Percentiles rank a stretch among this genome's conserved stretches.
Evolutionary conservation across 2,113 vertebrate genomes (phyloP).

Genomic region (Elachura formosa): DNA sequence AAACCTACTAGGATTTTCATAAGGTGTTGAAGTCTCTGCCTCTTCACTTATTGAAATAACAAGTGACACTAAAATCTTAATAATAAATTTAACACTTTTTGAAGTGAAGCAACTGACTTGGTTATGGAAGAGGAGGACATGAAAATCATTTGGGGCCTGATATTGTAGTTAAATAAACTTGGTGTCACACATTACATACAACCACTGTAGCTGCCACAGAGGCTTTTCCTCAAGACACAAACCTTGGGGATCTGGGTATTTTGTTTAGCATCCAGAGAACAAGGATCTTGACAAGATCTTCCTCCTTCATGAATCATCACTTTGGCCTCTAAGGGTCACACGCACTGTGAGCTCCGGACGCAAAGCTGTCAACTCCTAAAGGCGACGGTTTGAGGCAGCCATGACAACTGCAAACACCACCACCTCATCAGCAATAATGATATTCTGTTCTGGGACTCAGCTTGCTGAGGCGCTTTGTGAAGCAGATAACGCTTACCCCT

Average conservation of each 20-base stretch:
- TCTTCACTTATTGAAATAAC: background rate
- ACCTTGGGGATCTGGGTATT: background rate
- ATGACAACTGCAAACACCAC: background rate
- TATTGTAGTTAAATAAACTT: background rate
- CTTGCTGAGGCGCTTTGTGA: background rate
- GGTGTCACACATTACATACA: background rate
- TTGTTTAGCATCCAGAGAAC: background rate
- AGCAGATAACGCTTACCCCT: background rate
- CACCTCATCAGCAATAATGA: background rate
- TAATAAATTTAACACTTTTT: background rate
- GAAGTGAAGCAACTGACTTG: background rate
- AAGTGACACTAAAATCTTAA: background rate
- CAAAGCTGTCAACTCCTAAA: background rate
- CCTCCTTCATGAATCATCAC: background rate
- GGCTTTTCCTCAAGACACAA: background rate
- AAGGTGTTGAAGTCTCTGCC: background rate
- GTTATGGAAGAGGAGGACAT: background rate
- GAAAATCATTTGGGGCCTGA: background rate
- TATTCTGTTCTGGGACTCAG: background rate
- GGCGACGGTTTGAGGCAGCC: background rate
- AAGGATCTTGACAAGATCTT: background rate
- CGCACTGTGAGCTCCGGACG: rapidly evolving
- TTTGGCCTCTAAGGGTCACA: background rate
- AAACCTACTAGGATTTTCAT: background rate
- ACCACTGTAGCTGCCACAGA: background rate